Conservation (phyloP, 1,140 invertebrate species). For the Drosophila orena region DNA sequence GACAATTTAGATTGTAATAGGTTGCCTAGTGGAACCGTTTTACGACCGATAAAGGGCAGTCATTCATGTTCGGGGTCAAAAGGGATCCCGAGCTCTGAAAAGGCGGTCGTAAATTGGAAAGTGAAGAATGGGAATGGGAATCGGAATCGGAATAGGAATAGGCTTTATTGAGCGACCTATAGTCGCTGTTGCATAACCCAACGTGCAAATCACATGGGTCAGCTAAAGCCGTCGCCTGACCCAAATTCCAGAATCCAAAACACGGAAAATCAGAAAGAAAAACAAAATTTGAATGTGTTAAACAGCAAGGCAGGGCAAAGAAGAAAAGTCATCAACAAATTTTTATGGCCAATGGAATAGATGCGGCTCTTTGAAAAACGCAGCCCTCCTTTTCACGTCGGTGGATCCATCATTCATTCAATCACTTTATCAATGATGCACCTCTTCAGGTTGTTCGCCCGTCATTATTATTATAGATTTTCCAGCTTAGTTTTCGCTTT, state of each 20-base stretch:
- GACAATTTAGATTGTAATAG: slow-evolving; percentile 43
- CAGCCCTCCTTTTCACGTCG: background rate
- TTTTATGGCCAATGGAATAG: slow-evolving; percentile 74
- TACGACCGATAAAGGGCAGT: slow-evolving; percentile 55
- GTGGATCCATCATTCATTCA: slow-evolving; percentile 72
- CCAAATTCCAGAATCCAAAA: slow-evolving; percentile 56
- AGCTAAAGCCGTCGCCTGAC: slow-evolving; percentile 45
- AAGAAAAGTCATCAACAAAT: slow-evolving; percentile 69
- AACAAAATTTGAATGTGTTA: slow-evolving; percentile 68
- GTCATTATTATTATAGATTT: slow-evolving; percentile 83
- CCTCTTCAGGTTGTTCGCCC: slow-evolving; percentile 37
- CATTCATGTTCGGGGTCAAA: slow-evolving; percentile 35
- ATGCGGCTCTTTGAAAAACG: slow-evolving; percentile 40
- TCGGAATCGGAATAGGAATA: background rate
- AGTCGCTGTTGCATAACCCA: slow-evolving; percentile 43
- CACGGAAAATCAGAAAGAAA: slow-evolving; percentile 27
- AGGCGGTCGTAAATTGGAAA: slow-evolving; percentile 31
- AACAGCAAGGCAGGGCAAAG: slow-evolving; percentile 34
- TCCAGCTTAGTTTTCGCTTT: slow-evolving; percentile 73
- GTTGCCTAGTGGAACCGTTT: slow-evolving; percentile 21
- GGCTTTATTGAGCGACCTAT: slow-evolving; percentile 1
- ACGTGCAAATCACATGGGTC: slow-evolving; percentile 19
- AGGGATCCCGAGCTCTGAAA: background rate
- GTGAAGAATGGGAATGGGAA: slow-evolving; percentile 18
- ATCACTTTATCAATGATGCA: slow-evolving; percentile 80